phyloP scores from a whole-genome alignment of 1,140 invertebrate species.

The Apis mellifera region DNA sequence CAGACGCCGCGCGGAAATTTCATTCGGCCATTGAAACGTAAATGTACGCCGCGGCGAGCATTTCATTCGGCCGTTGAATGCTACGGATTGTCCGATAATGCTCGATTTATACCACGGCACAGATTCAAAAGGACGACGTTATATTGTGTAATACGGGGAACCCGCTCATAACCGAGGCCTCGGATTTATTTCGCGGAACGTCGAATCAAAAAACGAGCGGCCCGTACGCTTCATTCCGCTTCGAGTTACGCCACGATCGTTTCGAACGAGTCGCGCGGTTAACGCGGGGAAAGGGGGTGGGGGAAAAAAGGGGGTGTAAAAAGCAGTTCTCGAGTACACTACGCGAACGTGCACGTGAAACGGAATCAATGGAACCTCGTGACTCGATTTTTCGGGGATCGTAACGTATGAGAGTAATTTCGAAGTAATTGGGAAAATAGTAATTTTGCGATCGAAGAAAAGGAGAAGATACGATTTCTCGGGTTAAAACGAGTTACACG shows the following conservation, averaged over 20 bases:
- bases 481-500: background rate
- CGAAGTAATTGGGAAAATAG: background rate
- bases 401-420: background rate
- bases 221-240: background rate
- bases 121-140: constrained; percentile 18
- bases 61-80: constrained; percentile 31
- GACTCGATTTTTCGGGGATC: background rate
- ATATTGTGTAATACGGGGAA: constrained; percentile 17
- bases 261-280: background rate
- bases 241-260: background rate
- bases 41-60: constrained; percentile 23
- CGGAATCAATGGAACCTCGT: background rate
- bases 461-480: background rate
- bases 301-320: background rate
- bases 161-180: constrained; percentile 1
- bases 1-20: constrained; percentile 39
- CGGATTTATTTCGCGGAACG: constrained; percentile 40
- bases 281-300: too few relatives aligned
- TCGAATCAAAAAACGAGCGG: background rate
- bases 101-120: constrained; percentile 34
- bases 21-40: constrained; percentile 45
- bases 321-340: background rate
- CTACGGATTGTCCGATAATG: constrained; percentile 41
- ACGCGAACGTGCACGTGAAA: background rate
- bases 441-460: background rate